Conservation (phyloP, 2,113 vertebrate genomes). For the Capricornis sumatraensis region DNA sequence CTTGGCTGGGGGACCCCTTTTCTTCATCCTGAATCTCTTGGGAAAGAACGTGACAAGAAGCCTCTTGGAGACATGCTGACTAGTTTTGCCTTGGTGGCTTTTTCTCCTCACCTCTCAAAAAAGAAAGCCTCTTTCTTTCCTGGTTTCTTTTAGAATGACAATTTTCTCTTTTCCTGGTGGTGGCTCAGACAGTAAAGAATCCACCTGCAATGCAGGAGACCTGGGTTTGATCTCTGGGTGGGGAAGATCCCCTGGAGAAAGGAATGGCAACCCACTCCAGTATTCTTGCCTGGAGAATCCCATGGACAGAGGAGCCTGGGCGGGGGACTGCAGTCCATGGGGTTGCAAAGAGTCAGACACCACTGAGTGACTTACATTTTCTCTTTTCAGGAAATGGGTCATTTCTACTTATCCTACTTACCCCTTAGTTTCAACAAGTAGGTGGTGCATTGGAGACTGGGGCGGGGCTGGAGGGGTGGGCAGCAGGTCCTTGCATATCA, state of each 20-base stretch:
- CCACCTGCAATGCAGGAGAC: background rate
- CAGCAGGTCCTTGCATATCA: accelerated
- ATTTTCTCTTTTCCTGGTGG: background rate
- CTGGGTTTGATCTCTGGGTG: background rate
- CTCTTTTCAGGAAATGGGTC: background rate
- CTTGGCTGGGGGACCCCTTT: background rate
- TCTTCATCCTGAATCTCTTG: background rate
- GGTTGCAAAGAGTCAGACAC: background rate
- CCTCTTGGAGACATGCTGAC: background rate
- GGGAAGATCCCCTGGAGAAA: background rate
- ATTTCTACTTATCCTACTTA: background rate
- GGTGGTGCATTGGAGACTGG: background rate
- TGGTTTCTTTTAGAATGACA: background rate
- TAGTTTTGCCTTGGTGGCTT: background rate
- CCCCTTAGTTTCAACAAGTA: background rate
- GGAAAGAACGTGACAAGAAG: background rate
- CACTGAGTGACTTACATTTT: background rate
- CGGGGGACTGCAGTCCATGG: background rate
- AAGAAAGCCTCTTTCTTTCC: background rate
- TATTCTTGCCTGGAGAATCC: background rate
- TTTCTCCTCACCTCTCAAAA: background rate
- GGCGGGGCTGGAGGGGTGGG: background rate
- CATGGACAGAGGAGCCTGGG: background rate
- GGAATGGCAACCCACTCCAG: background rate
- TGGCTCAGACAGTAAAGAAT: background rate